These are phyloP conservation scores for Nudaria mundana DNA, from an alignment of 2,888 invertebrate genomes.

Conservation along the genomic window DNA sequence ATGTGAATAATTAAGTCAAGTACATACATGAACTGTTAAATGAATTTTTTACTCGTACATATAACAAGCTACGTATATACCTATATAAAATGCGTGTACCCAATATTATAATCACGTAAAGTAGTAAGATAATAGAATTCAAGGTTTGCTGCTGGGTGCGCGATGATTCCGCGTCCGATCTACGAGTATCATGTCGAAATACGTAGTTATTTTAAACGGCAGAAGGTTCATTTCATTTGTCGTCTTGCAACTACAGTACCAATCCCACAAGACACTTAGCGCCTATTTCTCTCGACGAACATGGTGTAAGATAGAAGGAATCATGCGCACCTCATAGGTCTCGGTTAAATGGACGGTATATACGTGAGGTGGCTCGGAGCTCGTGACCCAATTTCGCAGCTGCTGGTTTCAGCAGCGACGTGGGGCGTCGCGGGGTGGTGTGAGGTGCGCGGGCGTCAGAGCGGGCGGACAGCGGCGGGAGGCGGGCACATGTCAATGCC, in stretches of 20 bases:
- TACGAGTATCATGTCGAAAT: constrained; percentile 53
- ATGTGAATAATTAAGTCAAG: too few species aligned
- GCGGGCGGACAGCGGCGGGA: constrained; percentile 43
- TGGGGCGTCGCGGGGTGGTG: constrained; percentile 47
- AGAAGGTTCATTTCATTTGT: constrained; percentile 65
- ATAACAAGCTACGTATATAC: constrained; percentile 7
- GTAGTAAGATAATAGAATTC: constrained; percentile 31
- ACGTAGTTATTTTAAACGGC: constrained; percentile 59
- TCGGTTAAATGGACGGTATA: constrained; percentile 52
- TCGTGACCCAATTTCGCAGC: constrained; percentile 80
- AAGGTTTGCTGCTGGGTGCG: constrained; percentile 36
- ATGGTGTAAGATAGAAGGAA: constrained; percentile 19
- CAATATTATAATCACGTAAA: constrained; percentile 13
- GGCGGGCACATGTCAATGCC: constrained; percentile 78
- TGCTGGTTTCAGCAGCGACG: constrained; percentile 77
- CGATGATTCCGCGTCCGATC: constrained; percentile 51
- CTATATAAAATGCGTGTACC: too few species aligned
- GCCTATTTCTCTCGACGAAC: constrained; percentile 19
- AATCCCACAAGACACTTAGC: constrained; percentile 29
- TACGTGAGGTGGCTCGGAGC: constrained; percentile 70
- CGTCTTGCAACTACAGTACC: constrained; percentile 55
- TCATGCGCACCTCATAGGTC: constrained; percentile 50
- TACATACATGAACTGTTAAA: too few species aligned
- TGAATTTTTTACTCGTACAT: too few species aligned
- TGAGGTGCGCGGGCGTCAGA: constrained; percentile 39